A percentile compares a stretch with the other conserved stretches of the same genome.
phyloP scores from a whole-genome alignment of 2,113 vertebrate genomes.

The Saccopteryx leptura region DNA sequence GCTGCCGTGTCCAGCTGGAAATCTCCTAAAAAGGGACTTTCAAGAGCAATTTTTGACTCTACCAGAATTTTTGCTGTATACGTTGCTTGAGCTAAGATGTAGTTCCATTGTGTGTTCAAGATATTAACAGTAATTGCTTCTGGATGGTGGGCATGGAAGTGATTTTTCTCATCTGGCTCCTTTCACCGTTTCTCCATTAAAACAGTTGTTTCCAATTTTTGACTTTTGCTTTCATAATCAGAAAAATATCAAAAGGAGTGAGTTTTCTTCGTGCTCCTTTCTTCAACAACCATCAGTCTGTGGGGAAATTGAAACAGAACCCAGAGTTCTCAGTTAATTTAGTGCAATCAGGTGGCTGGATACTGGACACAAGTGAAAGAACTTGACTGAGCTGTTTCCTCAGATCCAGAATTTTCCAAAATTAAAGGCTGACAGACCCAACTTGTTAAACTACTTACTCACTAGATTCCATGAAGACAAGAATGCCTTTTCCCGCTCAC shows the following conservation, averaged over 20 bases:
- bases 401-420: conserved; percentile 45
- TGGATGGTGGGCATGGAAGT: background rate
- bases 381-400: background rate
- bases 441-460: background rate
- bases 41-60: background rate
- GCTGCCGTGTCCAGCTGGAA: background rate
- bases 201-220: conserved; percentile 21
- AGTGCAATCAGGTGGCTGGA: background rate
- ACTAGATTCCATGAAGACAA: background rate
- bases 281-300: background rate
- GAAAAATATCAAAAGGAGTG: conserved; percentile 46
- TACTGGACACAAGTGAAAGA: background rate
- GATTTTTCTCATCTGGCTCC: background rate
- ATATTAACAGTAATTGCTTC: conserved; percentile 18
- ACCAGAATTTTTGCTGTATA: background rate
- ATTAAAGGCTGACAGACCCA: background rate
- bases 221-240: conserved; percentile 38
- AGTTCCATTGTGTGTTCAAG: conserved; percentile 19
- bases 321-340: background rate
- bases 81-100: background rate
- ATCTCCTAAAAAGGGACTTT: background rate
- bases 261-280: background rate
- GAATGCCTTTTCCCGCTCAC: background rate
- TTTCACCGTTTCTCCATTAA: conserved; percentile 1
- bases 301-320: background rate